Evolutionary conservation across 2,113 vertebrate genomes (phyloP).

Genomic region (Nycticorax nycticorax): DNA sequence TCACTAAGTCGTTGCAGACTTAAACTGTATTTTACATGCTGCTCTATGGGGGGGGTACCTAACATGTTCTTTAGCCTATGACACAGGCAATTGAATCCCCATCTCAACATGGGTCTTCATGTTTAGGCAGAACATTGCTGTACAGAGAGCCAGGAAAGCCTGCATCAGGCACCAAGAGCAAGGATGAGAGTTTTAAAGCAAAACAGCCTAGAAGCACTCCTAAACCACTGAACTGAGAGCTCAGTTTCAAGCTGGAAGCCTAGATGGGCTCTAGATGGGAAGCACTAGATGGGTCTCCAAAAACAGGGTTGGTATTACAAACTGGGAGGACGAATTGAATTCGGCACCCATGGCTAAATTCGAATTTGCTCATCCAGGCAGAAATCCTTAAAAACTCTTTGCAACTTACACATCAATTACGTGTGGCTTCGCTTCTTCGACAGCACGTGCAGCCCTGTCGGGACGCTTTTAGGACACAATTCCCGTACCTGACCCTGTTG

Average conservation of each 20-base stretch:
- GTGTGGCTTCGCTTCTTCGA: background rate
- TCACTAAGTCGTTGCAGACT: background rate
- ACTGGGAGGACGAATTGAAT: background rate
- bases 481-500: background rate
- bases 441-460: background rate
- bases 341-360: background rate
- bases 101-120: background rate
- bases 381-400: background rate
- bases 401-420: background rate
- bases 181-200: background rate
- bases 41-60: background rate
- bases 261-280: background rate
- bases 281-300: background rate
- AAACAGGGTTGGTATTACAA: background rate
- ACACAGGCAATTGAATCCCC: background rate
- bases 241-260: background rate
- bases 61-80: background rate
- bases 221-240: background rate
- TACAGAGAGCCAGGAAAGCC: background rate
- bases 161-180: background rate
- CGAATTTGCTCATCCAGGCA: background rate
- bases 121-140: background rate
- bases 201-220: background rate
- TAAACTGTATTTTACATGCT: background rate
- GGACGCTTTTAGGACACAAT: background rate